Percentiles rank a stretch among this genome's conserved stretches.
Conservation (phyloP, 2,113 vertebrate genomes). For the Garra rufa region DNA sequence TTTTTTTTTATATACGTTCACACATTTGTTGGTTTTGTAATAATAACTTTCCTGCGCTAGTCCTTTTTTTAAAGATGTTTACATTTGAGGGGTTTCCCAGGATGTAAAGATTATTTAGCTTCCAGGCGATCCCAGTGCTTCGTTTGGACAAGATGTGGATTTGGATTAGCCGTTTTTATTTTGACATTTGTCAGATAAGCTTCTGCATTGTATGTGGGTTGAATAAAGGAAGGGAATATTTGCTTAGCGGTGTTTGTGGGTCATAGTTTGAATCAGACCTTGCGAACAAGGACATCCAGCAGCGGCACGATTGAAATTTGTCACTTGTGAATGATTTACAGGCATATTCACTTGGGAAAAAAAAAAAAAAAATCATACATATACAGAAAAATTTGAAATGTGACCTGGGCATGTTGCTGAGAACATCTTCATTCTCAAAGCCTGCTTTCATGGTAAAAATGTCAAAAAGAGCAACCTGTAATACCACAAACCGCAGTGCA, state of each 20-base stretch:
- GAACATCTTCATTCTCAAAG: background rate
- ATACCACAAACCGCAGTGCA: background rate
- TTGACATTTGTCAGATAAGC: slow-evolving; percentile 6
- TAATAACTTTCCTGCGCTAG: background rate
- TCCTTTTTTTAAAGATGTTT: slow-evolving; percentile 11
- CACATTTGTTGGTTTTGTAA: slow-evolving; percentile 7
- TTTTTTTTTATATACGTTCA: background rate
- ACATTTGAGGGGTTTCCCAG: slow-evolving; percentile 7
- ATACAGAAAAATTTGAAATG: background rate
- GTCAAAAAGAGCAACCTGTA: background rate
- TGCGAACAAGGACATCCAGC: slow-evolving; percentile 36
- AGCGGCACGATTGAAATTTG: background rate
- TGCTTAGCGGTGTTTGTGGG: slow-evolving; percentile 31
- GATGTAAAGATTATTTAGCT: background rate
- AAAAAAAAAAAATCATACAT: background rate
- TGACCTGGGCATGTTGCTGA: background rate
- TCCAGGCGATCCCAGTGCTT: background rate
- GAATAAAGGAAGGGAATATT: slow-evolving; percentile 13
- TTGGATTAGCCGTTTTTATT: slow-evolving; percentile 2
- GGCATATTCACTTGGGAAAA: background rate
- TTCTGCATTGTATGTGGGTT: background rate
- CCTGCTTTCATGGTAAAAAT: background rate
- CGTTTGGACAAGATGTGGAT: slow-evolving; percentile 10
- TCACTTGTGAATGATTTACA: background rate
- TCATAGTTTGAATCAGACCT: slow-evolving; percentile 37